A percentile compares a stretch with the other conserved stretches of the same genome.
These are phyloP conservation scores for Aethina tumida DNA, from an alignment of 1,140 invertebrate genomes.

Conservation along the genomic window DNA sequence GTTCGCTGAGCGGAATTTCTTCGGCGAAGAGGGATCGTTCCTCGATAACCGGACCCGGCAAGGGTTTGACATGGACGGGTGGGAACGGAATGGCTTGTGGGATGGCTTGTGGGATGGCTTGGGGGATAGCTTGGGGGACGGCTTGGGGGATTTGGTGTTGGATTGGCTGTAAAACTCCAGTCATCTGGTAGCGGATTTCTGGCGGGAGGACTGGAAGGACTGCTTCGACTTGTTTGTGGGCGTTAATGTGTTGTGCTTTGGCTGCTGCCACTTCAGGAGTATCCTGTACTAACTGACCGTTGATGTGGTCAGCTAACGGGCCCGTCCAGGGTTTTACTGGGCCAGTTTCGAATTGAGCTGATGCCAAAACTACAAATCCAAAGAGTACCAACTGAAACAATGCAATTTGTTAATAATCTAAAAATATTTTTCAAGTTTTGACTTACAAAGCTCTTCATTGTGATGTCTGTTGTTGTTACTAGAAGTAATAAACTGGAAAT, in stretches of 20 bases:
- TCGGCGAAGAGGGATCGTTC: constrained; percentile 8
- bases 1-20: constrained; percentile 9
- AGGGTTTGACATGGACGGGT: background rate
- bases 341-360: background rate
- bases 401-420: too few species aligned
- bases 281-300: constrained; percentile 12
- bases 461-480: too few species aligned
- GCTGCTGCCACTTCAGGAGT: constrained; percentile 17
- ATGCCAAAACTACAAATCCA: background rate
- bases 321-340: constrained; percentile 8
- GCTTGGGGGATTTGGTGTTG: background rate
- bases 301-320: constrained; percentile 12
- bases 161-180: background rate
- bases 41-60: background rate
- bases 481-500: too few species aligned
- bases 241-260: constrained; percentile 6
- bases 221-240: constrained; percentile 5
- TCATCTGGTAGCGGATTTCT: constrained; percentile 7
- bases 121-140: background rate
- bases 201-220: constrained; percentile 7
- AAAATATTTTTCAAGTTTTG: too few species aligned
- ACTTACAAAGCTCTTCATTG: too few species aligned
- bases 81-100: background rate
- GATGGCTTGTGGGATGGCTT: background rate
- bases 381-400: too few species aligned